Conservation (phyloP, 2,113 vertebrate genomes). For the Prochilodus magdalenae region DNA sequence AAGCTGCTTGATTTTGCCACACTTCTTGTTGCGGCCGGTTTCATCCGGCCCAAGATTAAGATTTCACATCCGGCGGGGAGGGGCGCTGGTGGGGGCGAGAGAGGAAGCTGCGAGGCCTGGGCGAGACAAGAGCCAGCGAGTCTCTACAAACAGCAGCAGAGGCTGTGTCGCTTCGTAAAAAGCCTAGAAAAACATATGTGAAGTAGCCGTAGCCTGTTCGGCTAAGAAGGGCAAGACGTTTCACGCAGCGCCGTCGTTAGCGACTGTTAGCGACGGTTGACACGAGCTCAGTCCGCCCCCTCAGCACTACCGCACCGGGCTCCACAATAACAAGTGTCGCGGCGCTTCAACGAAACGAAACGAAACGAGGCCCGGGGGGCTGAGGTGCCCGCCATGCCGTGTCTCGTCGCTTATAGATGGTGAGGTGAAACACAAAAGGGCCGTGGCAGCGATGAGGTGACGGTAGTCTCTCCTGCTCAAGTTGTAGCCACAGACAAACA, state of each 20-base stretch:
- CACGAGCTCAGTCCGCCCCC: neutral
- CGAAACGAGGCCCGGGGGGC: neutral
- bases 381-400: constrained; percentile 21
- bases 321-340: constrained; percentile 48
- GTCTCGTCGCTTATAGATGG: constrained; percentile 18
- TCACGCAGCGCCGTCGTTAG: neutral
- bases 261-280: neutral
- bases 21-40: constrained; percentile 60
- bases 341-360: neutral
- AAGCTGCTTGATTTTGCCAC: constrained; percentile 17
- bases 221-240: neutral
- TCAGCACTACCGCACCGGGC: constrained; percentile 18
- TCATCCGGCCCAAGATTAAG: constrained; percentile 62
- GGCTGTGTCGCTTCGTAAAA: neutral
- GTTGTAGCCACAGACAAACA: constrained; percentile 38
- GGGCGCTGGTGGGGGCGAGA: constrained; percentile 36
- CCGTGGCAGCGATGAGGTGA: constrained; percentile 49
- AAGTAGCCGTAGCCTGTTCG: neutral
- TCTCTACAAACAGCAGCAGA: constrained; percentile 35
- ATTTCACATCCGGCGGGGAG: constrained; percentile 64
- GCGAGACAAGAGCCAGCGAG: constrained; percentile 12
- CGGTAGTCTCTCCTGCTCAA: neutral
- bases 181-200: neutral
- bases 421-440: constrained; percentile 6
- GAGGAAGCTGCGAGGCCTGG: constrained; percentile 56